Evolutionary conservation across 2,113 vertebrate species (phyloP), one percentile per base, ranked within the genome.

Genomic region (Centrocercus urophasianus): DNA sequence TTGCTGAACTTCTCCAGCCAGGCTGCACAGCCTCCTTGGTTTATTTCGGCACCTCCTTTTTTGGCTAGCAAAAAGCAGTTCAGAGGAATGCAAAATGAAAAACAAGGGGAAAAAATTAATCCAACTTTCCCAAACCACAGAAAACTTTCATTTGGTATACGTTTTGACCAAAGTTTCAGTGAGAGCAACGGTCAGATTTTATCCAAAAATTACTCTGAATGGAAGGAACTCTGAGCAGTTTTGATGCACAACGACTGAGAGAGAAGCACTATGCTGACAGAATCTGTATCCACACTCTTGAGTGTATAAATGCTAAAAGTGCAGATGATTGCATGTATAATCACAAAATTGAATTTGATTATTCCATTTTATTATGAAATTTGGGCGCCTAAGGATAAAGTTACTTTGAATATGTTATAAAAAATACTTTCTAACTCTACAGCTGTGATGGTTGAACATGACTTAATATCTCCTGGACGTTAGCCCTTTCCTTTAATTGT

Each of bases 71-170:
- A 30, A 67, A 24, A 85, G n/a, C 34, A 95, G 48, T 72, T 92
- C 43, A 78, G 54, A 88, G 76, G 73, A 94, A 95, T 75, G 67
- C 17, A 65, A 87, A 66, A 92, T 19, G 20, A 83, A 92, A 93
- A 94, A 70, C 20, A 67, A 59, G 40, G 54, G 54, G 15, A 40
- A 48, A 64, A 85, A 70, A 66, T 15, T 54, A 83, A 88, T 88
- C 30, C 64, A 86, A n/a, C 60, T 85, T 95, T 91, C 72, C 72
- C 79, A 93, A 95, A 91, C 64, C 87, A 96, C 67, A 95, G 60
- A 93, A 92, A 77, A 57, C 18, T 74, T 83, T 92, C 24, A 60
- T 83, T 93, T 67, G 75, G 71, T 83, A 83, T 87, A 85, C 34
- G 74, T 85, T 91, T 85, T 87, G 60, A 67, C 85, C 82, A 69